These are phyloP conservation scores for Rhorus exstirpatorius DNA, from an alignment of 2,888 invertebrate species.

Conservation along the genomic window DNA sequence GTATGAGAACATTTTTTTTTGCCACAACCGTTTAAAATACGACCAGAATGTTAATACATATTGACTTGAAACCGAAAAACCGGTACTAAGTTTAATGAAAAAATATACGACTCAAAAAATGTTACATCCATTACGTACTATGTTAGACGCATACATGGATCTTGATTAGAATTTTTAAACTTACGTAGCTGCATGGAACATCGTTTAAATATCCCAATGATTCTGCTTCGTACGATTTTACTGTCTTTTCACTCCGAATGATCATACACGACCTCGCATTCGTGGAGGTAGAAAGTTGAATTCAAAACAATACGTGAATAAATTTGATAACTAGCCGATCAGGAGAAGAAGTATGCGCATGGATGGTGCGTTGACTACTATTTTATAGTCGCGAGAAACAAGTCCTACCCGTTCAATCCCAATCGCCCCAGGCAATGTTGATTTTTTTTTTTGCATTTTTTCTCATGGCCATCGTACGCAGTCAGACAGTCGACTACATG, in stretches of 20 bases:
- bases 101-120: too few relatives aligned
- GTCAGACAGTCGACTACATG: conserved; percentile 6
- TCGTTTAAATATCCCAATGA: not conserved
- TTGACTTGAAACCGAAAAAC: too few relatives aligned
- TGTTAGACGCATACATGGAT: too few relatives aligned
- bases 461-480: conserved; percentile 16
- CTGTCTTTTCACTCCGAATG: not conserved
- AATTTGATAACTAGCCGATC: not conserved
- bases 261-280: not conserved
- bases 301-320: not conserved
- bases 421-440: conserved; percentile 9
- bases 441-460: conserved; percentile 24
- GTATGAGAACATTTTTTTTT: too few relatives aligned
- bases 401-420: conserved; percentile 35
- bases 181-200: not conserved
- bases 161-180: not conserved
- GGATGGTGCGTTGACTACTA: conserved; percentile 28
- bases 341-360: conserved; percentile 7
- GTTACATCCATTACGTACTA: too few relatives aligned
- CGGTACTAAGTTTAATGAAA: too few relatives aligned
- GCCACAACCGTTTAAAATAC: too few relatives aligned
- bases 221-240: not conserved
- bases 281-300: not conserved
- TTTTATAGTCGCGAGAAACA: conserved; percentile 29
- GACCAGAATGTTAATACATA: too few relatives aligned